Evolutionary conservation across 2,113 vertebrate species (phyloP), one percentile per base, ranked within the genome.

Genomic region (Rissa tridactyla): DNA sequence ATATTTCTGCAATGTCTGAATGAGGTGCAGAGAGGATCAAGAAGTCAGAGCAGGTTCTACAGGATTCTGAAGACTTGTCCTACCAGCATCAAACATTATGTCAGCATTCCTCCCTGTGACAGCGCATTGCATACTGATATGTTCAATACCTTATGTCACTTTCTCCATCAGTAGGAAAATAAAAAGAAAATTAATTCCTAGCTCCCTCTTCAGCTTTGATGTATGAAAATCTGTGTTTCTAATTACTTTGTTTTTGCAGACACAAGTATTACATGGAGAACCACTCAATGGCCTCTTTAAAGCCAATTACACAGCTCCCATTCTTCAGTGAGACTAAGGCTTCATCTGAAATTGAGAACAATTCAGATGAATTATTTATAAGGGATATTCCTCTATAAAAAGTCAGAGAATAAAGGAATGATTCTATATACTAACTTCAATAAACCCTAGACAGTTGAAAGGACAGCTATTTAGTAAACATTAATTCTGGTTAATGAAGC

Each of bases 51-150:
- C 9, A 66, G 23, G 10, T 65, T 86, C 34, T 70, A 42, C 9
- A 34, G 34, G 16, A 58, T 38, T 34, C 21, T 68, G 25, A 80
- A 76, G 9, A 55, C 9, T 61, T 62, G 27, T 40, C 22, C 23
- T 38, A 5, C 9, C 10, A 49, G 15, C 25, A 49, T 4, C 1
- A 40, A 58, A 22, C 22, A 20, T 51, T 81, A 36, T 20, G 16
- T 34, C 23, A 71, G 8, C 30, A 18, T 54, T 78, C 12, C 26
- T 10, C 0, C 0, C 7, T 15, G 40, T 32, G 29, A 44, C 16
- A 55, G 5, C 10, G 26, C 8, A 36, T 44, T 8, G 4, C 16
- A 61, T 13, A 36, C 1, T 14, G 21, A 5, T 76, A 46, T 5
- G 1, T 87, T 58, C 36, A 71, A 15, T 25, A 49, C 9, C 51